Percentiles rank a stretch among this genome's conserved stretches.
These are phyloP conservation scores for Channallabes apus DNA, from an alignment of 2,797 vertebrate genomes.

Conservation along the genomic window DNA sequence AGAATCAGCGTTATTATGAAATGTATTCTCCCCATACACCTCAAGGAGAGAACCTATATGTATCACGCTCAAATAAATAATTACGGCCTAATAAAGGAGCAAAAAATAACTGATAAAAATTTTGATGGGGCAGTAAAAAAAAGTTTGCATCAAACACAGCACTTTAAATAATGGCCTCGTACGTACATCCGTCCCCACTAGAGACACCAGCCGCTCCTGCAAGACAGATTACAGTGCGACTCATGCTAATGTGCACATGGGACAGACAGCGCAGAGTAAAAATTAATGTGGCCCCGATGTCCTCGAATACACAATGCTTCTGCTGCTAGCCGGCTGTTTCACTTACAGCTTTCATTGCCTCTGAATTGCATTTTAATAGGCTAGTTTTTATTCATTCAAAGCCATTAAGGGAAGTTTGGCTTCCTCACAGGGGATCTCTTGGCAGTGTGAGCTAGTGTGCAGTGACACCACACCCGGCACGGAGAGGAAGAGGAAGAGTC, in stretches of 20 bases:
- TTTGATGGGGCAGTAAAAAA: constrained; percentile 39
- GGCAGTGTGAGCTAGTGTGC: constrained; percentile 70
- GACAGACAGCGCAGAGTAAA: constrained; percentile 77
- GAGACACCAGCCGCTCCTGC: constrained; percentile 74
- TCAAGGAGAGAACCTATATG: constrained; percentile 6
- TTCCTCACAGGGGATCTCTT: constrained; percentile 71
- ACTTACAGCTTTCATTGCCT: constrained; percentile 81
- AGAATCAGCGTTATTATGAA: background rate
- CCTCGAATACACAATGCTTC: constrained; percentile 77
- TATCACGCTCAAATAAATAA: constrained; percentile 9
- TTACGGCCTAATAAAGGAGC: constrained; percentile 34
- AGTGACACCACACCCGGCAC: constrained; percentile 56
- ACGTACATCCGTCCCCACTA: constrained; percentile 71
- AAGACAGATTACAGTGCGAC: constrained; percentile 81
- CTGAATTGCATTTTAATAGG: constrained; percentile 85
- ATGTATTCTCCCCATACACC: background rate
- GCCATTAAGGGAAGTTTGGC: constrained; percentile 80
- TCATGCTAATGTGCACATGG: constrained; percentile 82
- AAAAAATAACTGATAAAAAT: constrained; percentile 44
- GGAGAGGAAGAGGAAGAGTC: background rate
- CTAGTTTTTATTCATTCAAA: constrained; percentile 83
- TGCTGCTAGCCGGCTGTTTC: constrained; percentile 77
- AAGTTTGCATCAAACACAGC: constrained; percentile 51
- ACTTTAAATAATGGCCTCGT: constrained; percentile 69
- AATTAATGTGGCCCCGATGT: constrained; percentile 82